Percentiles rank a stretch among this genome's conserved stretches.
These are phyloP conservation scores for Bimastos eiseni DNA, from an alignment of 2,888 invertebrate species.

Conservation along the genomic window DNA sequence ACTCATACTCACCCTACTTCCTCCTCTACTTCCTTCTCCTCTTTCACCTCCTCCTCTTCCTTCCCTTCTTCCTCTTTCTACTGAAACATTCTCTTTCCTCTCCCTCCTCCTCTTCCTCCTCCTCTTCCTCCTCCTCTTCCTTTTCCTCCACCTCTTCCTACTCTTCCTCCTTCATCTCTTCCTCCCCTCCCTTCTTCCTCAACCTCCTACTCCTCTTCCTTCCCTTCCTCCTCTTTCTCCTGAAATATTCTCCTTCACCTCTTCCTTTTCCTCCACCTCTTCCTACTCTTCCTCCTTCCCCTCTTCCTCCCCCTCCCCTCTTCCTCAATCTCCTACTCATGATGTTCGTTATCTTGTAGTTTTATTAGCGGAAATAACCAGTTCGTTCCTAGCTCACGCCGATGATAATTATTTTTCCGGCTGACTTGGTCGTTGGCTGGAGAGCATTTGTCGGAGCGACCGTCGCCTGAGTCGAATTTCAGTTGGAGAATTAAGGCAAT, in stretches of 20 bases:
- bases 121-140: background rate
- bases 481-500: background rate
- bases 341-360: background rate
- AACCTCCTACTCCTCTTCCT: background rate
- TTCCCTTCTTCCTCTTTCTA: too few species aligned
- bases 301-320: background rate
- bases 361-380: constrained; percentile 13
- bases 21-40: background rate
- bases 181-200: background rate
- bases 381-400: background rate
- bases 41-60: background rate
- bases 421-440: background rate
- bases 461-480: background rate
- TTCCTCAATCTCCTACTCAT: background rate
- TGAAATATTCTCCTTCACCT: background rate
- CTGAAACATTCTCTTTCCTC: too few species aligned
- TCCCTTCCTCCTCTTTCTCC: background rate
- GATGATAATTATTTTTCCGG: background rate
- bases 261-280: background rate
- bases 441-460: background rate
- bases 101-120: background rate
- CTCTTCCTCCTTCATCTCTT: background rate
- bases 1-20: background rate
- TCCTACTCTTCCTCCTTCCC: background rate
- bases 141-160: background rate